A percentile compares a stretch with the other conserved stretches of the same genome.
phyloP scores from a whole-genome alignment of 2,888 invertebrate species.

The Anarsia innoxiella region DNA sequence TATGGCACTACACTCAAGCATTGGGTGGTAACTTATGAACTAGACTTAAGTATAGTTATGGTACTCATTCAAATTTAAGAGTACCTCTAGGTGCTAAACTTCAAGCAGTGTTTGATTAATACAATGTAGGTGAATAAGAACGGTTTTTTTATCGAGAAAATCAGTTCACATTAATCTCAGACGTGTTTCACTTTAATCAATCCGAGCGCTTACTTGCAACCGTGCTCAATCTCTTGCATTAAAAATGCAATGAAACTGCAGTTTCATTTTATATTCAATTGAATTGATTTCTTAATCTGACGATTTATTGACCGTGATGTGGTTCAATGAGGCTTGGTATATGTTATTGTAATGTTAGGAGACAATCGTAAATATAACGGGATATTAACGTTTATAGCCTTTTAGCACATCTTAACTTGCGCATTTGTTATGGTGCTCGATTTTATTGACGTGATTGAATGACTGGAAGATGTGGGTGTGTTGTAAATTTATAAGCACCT shows the following conservation, averaged over 20 bases:
- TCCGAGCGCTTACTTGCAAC: no score
- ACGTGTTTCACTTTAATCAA: no score
- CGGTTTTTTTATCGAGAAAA: no score
- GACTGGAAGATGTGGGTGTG: slow-evolving; percentile 2
- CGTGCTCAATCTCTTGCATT: no score
- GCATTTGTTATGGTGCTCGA: slow-evolving; percentile 35
- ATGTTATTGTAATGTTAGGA: slow-evolving; percentile 60
- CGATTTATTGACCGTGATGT: slow-evolving; percentile 54
- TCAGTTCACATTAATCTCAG: no score
- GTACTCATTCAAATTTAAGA: slow-evolving; percentile 26
- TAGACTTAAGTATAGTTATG: slow-evolving; percentile 24
- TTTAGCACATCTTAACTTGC: slow-evolving; percentile 43
- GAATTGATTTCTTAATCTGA: slow-evolving; percentile 49
- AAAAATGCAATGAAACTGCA: slow-evolving; percentile 1
- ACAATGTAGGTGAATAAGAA: no score
- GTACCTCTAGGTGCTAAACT: slow-evolving; percentile 8
- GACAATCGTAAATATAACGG: slow-evolving; percentile 62
- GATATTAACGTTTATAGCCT: slow-evolving; percentile 57
- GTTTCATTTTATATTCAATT: slow-evolving; percentile 32
- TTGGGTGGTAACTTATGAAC: slow-evolving; percentile 52
- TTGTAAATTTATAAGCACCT: no score
- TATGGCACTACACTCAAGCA: slow-evolving; percentile 53
- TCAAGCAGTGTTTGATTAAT: no score
- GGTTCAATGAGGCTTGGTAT: slow-evolving; percentile 67
- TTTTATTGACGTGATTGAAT: slow-evolving; percentile 22